phyloP scores from a whole-genome alignment of 2,113 vertebrate species.

The Pavo muticus region DNA sequence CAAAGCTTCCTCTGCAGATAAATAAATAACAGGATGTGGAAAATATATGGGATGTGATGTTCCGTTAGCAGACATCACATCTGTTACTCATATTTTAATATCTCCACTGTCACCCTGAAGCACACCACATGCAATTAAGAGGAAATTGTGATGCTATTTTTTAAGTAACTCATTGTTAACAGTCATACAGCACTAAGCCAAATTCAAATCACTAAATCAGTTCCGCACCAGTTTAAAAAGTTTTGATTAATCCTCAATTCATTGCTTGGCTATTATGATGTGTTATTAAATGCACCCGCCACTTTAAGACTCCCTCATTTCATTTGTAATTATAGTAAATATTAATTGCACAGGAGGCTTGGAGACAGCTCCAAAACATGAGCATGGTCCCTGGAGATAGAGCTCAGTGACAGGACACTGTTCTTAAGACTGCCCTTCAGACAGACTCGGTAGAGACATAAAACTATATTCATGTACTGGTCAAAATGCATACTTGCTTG shows the following conservation, averaged over 20 bases:
- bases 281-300: conserved; percentile 13
- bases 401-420: background rate
- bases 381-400: background rate
- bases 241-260: conserved; percentile 61
- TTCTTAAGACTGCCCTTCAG: background rate
- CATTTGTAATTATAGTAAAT: conserved; percentile 20
- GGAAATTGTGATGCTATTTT: conserved; percentile 41
- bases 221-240: conserved; percentile 36
- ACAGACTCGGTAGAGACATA: background rate
- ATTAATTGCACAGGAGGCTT: background rate
- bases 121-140: conserved; percentile 51
- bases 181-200: background rate
- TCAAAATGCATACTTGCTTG: conserved; percentile 13
- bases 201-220: conserved; percentile 55
- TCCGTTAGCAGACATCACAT: conserved; percentile 50
- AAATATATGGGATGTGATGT: conserved; percentile 33
- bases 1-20: conserved; percentile 36
- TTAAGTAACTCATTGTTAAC: conserved; percentile 34
- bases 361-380: background rate
- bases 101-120: conserved; percentile 52
- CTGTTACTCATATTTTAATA: conserved; percentile 71
- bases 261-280: background rate
- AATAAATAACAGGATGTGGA: conserved; percentile 42
- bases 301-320: conserved; percentile 17
- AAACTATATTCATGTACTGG: background rate